Evolutionary conservation across 2,888 invertebrate genomes (phyloP).

Genomic region (Phortica okadai): DNA sequence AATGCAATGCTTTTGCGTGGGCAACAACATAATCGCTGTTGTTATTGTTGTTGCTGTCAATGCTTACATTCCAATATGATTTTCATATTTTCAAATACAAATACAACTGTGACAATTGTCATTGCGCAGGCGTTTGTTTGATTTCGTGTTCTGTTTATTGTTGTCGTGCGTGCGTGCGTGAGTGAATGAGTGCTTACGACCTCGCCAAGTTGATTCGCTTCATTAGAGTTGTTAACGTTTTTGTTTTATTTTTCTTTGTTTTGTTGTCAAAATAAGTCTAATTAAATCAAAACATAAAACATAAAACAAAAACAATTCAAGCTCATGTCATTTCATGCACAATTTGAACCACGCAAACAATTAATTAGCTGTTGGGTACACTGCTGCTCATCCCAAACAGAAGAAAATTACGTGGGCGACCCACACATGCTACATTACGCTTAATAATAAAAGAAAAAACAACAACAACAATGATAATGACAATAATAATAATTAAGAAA

Average conservation of each 20-base stretch:
- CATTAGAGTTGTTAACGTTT: no score
- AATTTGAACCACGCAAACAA: conserved; percentile 14
- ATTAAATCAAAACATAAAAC: not conserved
- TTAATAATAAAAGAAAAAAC: no score
- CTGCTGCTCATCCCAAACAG: not conserved
- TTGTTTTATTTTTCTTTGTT: no score
- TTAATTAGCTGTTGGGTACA: not conserved
- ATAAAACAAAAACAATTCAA: not conserved
- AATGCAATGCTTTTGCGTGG: not conserved
- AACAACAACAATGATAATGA: no score
- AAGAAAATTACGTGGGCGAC: not conserved
- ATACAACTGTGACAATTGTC: not conserved
- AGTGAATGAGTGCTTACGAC: no score
- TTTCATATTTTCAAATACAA: not conserved
- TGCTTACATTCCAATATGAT: not conserved
- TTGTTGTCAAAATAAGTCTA: no score
- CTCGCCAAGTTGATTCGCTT: no score
- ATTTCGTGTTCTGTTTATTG: not conserved
- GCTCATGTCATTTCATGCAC: not conserved
- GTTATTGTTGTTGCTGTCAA: not conserved
- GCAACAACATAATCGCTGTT: not conserved
- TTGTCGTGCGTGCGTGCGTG: not conserved
- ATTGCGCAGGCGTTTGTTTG: not conserved
- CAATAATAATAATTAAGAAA: no score
- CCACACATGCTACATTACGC: not conserved